phyloP scores from a whole-genome alignment of 2,888 invertebrate species.

The Cyclophora punctaria region DNA sequence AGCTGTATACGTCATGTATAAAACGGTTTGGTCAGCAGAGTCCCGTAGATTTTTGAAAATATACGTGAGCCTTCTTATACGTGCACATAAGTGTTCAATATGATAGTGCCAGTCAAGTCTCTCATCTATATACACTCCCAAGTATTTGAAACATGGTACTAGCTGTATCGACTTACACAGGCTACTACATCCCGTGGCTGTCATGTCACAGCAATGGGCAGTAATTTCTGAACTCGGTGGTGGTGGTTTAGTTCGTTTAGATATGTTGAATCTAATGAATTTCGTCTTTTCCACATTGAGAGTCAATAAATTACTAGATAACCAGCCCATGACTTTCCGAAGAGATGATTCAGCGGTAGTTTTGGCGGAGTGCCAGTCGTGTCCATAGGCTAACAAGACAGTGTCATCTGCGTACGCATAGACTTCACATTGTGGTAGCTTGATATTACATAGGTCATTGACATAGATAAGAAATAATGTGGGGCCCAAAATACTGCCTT shows the following conservation, averaged over 20 bases:
- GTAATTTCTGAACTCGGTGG: neutral
- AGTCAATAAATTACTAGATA: slow-evolving; percentile 1
- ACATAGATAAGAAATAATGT: slow-evolving; percentile 10
- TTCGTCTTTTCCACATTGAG: slow-evolving; percentile 5
- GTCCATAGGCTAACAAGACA: neutral
- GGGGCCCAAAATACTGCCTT: slow-evolving; percentile 10
- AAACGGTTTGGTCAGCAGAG: neutral
- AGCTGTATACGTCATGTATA: neutral
- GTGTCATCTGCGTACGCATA: slow-evolving; percentile 4
- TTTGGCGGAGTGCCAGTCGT: neutral
- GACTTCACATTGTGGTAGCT: neutral
- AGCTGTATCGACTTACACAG: neutral
- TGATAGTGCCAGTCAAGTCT: neutral
- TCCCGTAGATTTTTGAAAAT: slow-evolving; percentile 6
- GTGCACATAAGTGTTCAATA: neutral
- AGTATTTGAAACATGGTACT: neutral
- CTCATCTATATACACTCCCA: slow-evolving; percentile 1
- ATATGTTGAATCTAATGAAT: slow-evolving; percentile 1
- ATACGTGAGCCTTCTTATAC: slow-evolving; percentile 3
- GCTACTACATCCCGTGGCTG: neutral
- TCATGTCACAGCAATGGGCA: neutral
- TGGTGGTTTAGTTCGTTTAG: neutral
- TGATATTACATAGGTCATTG: slow-evolving; percentile 7
- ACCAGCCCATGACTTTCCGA: neutral
- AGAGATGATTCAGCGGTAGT: slow-evolving; percentile 1